phyloP scores from a whole-genome alignment of 2,888 invertebrate genomes.

The Lapara coniferarum region DNA sequence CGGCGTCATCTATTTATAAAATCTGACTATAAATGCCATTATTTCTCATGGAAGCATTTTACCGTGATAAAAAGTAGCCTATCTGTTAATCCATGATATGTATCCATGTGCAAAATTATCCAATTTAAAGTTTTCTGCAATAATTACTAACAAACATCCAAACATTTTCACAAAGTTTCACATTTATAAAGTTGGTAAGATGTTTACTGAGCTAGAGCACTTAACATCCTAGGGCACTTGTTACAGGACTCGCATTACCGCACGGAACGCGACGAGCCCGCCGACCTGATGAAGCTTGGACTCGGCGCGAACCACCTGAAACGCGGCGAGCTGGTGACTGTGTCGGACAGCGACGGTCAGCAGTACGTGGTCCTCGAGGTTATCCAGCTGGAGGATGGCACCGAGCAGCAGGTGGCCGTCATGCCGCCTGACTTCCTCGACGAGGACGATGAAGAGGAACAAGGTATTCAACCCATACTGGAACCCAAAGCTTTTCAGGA shows the following conservation, averaged over 20 bases:
- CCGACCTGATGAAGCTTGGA: conserved; percentile 55
- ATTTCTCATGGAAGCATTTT: too few relatives aligned
- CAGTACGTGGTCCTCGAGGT: conserved; percentile 96
- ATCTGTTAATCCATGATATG: too few relatives aligned
- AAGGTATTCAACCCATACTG: background rate
- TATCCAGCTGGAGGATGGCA: conserved; percentile 89
- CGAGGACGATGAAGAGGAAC: conserved; percentile 42
- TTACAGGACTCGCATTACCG: conserved; percentile 24
- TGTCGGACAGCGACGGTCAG: conserved; percentile 84
- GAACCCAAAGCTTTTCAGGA: too few relatives aligned
- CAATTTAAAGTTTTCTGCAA: too few relatives aligned
- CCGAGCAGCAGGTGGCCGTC: conserved; percentile 83
- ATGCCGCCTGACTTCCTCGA: conserved; percentile 72
- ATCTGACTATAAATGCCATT: too few relatives aligned
- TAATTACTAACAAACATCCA: too few relatives aligned
- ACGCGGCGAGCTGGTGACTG: conserved; percentile 64
- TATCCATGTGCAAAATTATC: too few relatives aligned
- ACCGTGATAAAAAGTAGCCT: too few relatives aligned
- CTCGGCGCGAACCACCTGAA: conserved; percentile 53
- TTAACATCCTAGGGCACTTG: conserved; percentile 8
- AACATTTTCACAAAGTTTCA: too few relatives aligned
- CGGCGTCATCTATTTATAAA: too few relatives aligned
- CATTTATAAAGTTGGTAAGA: too few relatives aligned
- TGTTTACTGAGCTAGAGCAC: too few relatives aligned
- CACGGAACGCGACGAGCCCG: conserved; percentile 43